A percentile compares a stretch with the other conserved stretches of the same genome.
Conservation (phyloP, 2,113 vertebrate species). For the Prietella phreatophila region DNA sequence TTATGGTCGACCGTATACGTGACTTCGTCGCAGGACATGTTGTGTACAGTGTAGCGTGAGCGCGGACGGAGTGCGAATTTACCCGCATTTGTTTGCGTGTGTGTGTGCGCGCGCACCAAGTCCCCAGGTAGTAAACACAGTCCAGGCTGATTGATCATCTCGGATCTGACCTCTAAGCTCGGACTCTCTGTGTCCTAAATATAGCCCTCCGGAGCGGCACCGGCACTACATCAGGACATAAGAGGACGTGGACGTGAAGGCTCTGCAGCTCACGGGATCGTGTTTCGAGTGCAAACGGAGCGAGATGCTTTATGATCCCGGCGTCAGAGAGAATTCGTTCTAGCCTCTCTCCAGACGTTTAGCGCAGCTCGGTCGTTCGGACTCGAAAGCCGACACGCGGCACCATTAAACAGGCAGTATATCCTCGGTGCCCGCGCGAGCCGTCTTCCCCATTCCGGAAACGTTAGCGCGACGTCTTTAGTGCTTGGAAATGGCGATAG, state of each 20-base stretch:
- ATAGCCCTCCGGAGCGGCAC: constrained; percentile 57
- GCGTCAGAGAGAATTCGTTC: constrained; percentile 28
- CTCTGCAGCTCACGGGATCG: constrained; percentile 37
- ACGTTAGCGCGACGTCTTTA: constrained; percentile 20
- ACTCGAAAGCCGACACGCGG: background rate
- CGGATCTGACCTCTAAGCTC: constrained; percentile 67
- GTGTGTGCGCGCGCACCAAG: constrained; percentile 45
- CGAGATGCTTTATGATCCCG: constrained; percentile 33
- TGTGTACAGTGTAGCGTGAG: background rate
- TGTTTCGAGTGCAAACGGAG: constrained; percentile 35
- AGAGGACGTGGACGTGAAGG: constrained; percentile 37
- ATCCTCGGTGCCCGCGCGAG: constrained; percentile 19
- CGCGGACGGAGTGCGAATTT: constrained; percentile 34
- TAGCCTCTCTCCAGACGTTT: constrained; percentile 21
- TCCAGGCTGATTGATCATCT: constrained; percentile 70
- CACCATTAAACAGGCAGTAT: constrained; percentile 29
- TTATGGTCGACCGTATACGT: background rate
- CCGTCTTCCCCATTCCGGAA: constrained; percentile 24
- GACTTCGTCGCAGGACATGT: background rate
- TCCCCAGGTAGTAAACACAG: constrained; percentile 61
- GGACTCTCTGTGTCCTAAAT: constrained; percentile 65
- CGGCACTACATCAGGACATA: constrained; percentile 48
- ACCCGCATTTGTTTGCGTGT: background rate
- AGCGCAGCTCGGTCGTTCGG: background rate
- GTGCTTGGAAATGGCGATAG: constrained; percentile 30